Evolutionary conservation across 2,797 vertebrate genomes (phyloP), one percentile per base, ranked within the genome.

Genomic region (Cottoperca gobio): DNA sequence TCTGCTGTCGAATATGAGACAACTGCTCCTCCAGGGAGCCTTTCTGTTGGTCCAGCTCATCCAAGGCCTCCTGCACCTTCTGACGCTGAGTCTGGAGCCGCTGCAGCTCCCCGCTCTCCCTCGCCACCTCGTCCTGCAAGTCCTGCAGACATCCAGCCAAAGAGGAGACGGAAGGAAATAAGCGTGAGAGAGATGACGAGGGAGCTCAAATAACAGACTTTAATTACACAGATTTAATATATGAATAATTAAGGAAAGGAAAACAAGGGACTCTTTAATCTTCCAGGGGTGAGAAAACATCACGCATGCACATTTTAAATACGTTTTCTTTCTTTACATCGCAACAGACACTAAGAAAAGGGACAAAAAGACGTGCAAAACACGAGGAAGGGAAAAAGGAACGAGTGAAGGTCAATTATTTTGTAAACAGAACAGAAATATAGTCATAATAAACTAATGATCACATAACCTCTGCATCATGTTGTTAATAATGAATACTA

Each of bases 11-110:
- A 86, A 99, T 96, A 57, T 96, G 95, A 57, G 89, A 79, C 75
- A 99, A 96, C 69, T 99, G 96, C 61, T 97, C 97, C 88, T 99
- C 97, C 86, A 99, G 90, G 19, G 95, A 95, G 65, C 84, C 91
- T 86, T 98, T 98, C 93, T 99, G 97, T 33, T 97, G 96, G 80
- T 99, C 97, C 53, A 99, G 93, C 86, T 96, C 96, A 23, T 96
- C 95, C 73, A 99, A 94, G 28, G 96, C 95, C 37, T 98, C 97
- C 88, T 99, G 96, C 2, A 96, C 96, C 84, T 97, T 97, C 91
- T 97, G 96, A 43, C 97, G 96, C 88, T 98, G 97, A 60, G 93
- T 67, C 93, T 98, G 97, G 21, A 99, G 95, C 67, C 89, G 95
- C 85, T 97, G 96, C 70, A 99, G 91, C 50, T 96, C 97, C 86